Evolutionary conservation across 2,888 invertebrate genomes (phyloP).

Genomic region (Seira sanloemensis): DNA sequence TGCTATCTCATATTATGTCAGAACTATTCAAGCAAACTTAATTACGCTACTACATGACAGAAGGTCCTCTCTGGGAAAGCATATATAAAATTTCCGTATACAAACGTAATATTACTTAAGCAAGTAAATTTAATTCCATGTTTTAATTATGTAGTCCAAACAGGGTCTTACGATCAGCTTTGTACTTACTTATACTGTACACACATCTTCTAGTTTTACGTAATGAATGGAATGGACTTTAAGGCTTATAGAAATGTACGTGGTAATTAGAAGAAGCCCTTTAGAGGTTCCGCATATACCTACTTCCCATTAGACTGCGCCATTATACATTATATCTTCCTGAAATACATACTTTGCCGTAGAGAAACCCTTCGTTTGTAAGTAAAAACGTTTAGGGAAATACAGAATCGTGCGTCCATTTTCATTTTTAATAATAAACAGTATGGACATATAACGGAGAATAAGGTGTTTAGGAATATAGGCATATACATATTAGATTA

Average conservation of each 20-base stretch:
- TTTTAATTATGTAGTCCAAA: neutral
- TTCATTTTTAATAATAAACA: too few relatives aligned
- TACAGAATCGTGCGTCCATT: too few relatives aligned
- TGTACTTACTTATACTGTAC: neutral
- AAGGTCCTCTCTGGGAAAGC: neutral
- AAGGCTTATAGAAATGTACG: neutral
- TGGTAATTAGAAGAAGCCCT: neutral
- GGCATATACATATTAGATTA: too few relatives aligned
- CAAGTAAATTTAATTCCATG: neutral
- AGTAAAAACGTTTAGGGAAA: too few relatives aligned
- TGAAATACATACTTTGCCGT: neutral
- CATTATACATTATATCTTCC: neutral
- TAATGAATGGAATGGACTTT: neutral
- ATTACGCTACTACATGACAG: neutral
- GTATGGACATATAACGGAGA: too few relatives aligned
- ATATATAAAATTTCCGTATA: neutral
- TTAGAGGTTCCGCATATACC: neutral
- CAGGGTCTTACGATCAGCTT: slow-evolving; percentile 4
- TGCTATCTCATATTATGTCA: neutral
- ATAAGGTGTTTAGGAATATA: too few relatives aligned
- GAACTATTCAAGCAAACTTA: neutral
- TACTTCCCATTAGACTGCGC: neutral
- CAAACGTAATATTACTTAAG: neutral
- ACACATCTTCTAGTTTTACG: neutral
- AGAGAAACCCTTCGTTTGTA: too few relatives aligned